These are phyloP conservation scores for Callyntrura guangdongensis DNA, from an alignment of 2,888 invertebrate species.

Conservation along the genomic window DNA sequence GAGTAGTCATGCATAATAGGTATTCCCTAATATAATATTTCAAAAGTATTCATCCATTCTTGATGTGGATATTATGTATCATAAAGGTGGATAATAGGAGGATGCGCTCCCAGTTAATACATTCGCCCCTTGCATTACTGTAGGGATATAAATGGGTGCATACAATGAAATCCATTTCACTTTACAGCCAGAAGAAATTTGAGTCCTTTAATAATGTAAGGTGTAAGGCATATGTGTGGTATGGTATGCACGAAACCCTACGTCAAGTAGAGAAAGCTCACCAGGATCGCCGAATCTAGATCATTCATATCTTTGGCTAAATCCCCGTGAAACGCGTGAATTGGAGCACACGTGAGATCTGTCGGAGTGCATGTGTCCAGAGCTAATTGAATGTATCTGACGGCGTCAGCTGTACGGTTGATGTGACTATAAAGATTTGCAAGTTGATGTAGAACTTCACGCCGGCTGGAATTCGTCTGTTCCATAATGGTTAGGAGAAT, in stretches of 20 bases:
- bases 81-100: background rate
- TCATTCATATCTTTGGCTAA: conserved; percentile 84
- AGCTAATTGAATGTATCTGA: conserved; percentile 83
- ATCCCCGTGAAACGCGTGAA: conserved; percentile 84
- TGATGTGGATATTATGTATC: background rate
- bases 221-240: too few species aligned
- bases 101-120: background rate
- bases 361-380: conserved; percentile 82
- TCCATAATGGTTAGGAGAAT: conserved; percentile 83
- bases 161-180: conserved; percentile 7
- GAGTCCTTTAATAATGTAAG: background rate
- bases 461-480: conserved; percentile 82
- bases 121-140: background rate
- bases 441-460: conserved; percentile 84
- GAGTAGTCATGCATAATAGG: conserved; percentile 70
- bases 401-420: conserved; percentile 84
- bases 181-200: background rate
- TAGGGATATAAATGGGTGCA: background rate
- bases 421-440: conserved; percentile 84
- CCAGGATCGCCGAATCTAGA: conserved; percentile 83
- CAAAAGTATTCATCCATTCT: background rate
- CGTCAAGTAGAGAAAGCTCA: conserved; percentile 65
- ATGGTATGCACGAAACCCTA: background rate
- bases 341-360: conserved; percentile 83
- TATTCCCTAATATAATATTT: conserved; percentile 27